Evolutionary conservation across 2,113 vertebrate genomes (phyloP).

Genomic region (Varanus komodoensis): DNA sequence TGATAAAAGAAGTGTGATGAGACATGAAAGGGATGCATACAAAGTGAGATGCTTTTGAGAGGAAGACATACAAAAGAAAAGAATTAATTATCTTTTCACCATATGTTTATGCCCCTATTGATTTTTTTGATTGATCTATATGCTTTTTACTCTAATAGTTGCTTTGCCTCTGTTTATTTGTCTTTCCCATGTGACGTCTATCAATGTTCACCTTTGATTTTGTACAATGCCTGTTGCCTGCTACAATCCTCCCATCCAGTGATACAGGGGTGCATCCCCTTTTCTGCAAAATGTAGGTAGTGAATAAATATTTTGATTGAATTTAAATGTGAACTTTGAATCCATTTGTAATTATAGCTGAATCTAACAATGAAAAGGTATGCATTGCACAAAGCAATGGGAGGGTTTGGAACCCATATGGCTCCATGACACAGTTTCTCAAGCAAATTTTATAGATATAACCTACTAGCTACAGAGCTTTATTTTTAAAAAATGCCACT

Average conservation of each 20-base stretch:
- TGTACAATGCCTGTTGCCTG: slow-evolving; percentile 1
- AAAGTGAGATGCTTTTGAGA: slow-evolving; percentile 46
- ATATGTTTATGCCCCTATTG: slow-evolving; percentile 22
- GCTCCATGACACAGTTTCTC: slow-evolving; percentile 7
- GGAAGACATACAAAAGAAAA: slow-evolving; percentile 11
- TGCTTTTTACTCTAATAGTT: slow-evolving; percentile 42
- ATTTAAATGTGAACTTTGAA: slow-evolving; percentile 22
- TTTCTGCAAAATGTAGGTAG: slow-evolving; percentile 5
- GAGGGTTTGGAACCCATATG: slow-evolving; percentile 14
- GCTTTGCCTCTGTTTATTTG: slow-evolving; percentile 40
- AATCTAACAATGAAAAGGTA: slow-evolving; percentile 16
- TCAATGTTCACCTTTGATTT: slow-evolving; percentile 48
- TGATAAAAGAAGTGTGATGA: slow-evolving; percentile 34
- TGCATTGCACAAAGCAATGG: neutral
- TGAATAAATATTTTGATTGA: slow-evolving; percentile 43
- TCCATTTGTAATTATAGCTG: neutral
- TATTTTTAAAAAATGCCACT: slow-evolving; percentile 37
- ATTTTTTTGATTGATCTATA: slow-evolving; percentile 27
- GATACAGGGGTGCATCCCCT: neutral
- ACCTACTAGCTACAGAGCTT: slow-evolving; percentile 38
- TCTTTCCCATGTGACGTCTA: slow-evolving; percentile 20
- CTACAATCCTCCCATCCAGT: neutral
- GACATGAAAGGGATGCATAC: slow-evolving; percentile 39
- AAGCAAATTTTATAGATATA: slow-evolving; percentile 49
- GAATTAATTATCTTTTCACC: neutral